Percentiles rank a stretch among this genome's conserved stretches.
These are phyloP conservation scores for Furcifer pardalis DNA, from an alignment of 2,797 vertebrate species.

Conservation along the genomic window DNA sequence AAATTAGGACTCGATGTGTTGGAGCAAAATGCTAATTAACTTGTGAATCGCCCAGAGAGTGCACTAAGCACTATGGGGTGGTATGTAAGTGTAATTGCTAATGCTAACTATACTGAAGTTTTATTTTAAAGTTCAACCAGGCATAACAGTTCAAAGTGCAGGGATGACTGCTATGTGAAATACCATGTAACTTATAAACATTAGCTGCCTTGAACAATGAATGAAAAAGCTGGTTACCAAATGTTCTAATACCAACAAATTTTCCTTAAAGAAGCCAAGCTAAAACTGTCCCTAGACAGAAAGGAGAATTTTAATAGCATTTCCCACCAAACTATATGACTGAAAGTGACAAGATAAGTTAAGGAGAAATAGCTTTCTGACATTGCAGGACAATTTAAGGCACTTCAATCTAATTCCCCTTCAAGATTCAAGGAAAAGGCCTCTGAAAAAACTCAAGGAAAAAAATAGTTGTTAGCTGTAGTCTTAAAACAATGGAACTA, in stretches of 20 bases:
- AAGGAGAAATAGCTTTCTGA: not conserved
- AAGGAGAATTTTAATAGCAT: not conserved
- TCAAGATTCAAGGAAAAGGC: not conserved
- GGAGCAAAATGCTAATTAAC: too few relatives aligned
- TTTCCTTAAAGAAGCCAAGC: not conserved
- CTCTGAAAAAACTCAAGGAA: not conserved
- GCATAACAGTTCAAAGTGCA: not conserved
- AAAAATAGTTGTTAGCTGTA: not conserved
- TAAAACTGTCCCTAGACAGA: not conserved
- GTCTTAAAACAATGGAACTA: not conserved
- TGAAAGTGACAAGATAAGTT: not conserved
- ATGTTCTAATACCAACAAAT: not conserved
- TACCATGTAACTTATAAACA: not conserved
- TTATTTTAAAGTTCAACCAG: not conserved
- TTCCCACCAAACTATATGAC: not conserved
- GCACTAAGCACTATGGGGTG: too few relatives aligned
- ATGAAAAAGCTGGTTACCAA: not conserved
- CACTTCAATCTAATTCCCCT: not conserved
- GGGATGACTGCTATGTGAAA: not conserved
- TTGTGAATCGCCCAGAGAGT: too few relatives aligned
- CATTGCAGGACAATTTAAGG: not conserved
- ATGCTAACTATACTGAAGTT: not conserved
- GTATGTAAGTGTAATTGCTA: too few relatives aligned
- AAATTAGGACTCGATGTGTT: too few relatives aligned
- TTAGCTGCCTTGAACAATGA: not conserved